Evolutionary conservation across 2,113 vertebrate genomes (phyloP).

Genomic region (Psophia crepitans): DNA sequence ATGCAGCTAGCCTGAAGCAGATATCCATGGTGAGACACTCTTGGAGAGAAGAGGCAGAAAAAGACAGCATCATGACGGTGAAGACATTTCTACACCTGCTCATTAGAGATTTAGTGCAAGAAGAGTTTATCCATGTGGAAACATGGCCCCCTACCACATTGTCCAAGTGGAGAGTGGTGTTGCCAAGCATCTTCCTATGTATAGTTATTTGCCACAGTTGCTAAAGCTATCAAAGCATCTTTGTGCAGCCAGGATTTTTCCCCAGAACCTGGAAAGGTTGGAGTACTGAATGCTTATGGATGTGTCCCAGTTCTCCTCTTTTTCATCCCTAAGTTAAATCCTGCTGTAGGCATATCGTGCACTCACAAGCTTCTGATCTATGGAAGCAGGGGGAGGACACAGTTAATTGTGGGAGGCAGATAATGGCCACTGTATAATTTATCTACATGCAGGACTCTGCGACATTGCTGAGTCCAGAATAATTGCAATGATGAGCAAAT

Average conservation of each 20-base stretch:
- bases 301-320: not conserved
- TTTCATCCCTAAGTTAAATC: not conserved
- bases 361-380: not conserved
- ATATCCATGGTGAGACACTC: not conserved
- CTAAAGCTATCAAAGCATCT: not conserved
- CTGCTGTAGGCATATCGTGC: not conserved
- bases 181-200: not conserved
- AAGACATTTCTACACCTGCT: not conserved
- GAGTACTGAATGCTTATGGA: not conserved
- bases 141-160: not conserved
- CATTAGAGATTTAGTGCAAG: not conserved
- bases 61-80: not conserved
- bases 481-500: not conserved
- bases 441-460: not conserved
- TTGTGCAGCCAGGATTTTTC: not conserved
- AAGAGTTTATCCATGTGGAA: not conserved
- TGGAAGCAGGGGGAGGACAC: not conserved
- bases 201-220: not conserved
- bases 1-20: not conserved
- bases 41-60: not conserved
- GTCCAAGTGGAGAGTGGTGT: fast-evolving
- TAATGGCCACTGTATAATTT: not conserved
- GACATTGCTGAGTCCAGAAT: not conserved
- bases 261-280: not conserved
- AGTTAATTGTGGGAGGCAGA: not conserved